These are phyloP conservation scores for Drosophila pegasa DNA, from an alignment of 2,888 invertebrate genomes.

Conservation along the genomic window DNA sequence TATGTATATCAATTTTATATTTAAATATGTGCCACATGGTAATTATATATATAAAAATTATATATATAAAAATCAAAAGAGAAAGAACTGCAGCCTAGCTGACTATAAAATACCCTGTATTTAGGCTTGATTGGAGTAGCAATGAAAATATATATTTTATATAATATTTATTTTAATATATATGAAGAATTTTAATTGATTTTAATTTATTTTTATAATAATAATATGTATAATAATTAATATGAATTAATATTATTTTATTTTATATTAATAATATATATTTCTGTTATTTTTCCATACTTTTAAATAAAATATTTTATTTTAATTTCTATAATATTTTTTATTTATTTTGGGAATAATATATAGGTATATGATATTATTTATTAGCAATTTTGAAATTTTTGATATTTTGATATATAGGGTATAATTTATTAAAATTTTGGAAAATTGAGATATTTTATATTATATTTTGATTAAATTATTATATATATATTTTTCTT, in stretches of 20 bases:
- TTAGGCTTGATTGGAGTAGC: not conserved
- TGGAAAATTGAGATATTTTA: too few relatives aligned
- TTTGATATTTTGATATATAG: too few relatives aligned
- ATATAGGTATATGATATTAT: too few relatives aligned
- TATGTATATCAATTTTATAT: conserved; percentile 17
- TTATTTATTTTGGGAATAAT: too few relatives aligned
- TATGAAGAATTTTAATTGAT: not conserved
- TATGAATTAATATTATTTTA: not conserved
- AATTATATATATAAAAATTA: not conserved
- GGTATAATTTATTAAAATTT: too few relatives aligned
- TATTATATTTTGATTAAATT: too few relatives aligned
- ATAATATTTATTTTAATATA: not conserved
- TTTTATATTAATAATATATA: not conserved
- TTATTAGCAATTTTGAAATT: too few relatives aligned
- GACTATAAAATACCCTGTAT: conserved; percentile 6
- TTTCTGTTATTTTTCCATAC: not conserved
- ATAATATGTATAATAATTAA: not conserved
- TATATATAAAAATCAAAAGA: not conserved
- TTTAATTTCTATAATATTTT: too few relatives aligned
- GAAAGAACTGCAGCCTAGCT: accelerated
- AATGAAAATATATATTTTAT: not conserved
- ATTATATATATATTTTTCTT: too few relatives aligned
- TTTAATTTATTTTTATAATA: not conserved
- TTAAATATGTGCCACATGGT: conserved; percentile 37
- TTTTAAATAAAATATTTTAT: too few relatives aligned